Evolutionary conservation across 2,888 invertebrate genomes (phyloP), one percentile per base, ranked within the genome.

Genomic region (Sturmia bella): DNA sequence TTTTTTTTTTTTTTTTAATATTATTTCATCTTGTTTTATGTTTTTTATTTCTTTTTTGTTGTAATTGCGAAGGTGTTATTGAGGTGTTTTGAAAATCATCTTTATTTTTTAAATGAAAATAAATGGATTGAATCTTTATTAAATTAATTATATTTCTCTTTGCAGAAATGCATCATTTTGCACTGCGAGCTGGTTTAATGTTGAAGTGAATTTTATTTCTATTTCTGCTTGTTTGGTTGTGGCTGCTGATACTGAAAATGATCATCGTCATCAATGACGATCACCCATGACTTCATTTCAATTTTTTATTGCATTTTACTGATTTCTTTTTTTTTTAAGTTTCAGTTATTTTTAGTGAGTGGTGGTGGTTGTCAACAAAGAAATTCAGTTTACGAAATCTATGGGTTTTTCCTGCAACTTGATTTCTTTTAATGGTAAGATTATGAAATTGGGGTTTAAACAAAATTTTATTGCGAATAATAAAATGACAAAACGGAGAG

Each of bases 31-130:
- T 72, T 52, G 54, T 41, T 45, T 76, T 37, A 50, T 52, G 7
- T 32, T 56, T 57, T 52, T 52, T 74, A 48, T 11, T 45, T 15
- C 2, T 45, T 50, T 59, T 43, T 43, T 48, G 19, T 21, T 50
- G 2, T 56, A 57, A 37, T 32, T 74, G 79, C 61, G 79, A 80
- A 74, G 74, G 79, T 80, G 79, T 74, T 69, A 41, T 61, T 52
- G 61, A 59, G 32, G 54, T 32, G 50, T 50, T 74, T 57, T 32
- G 12, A 56, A 69, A 24, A 76, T 41, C 39, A 56, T 70, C 54
- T 69, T 69, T 75, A 48, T 54, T 63, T 45, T 21, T 9, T n/a
- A 45, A 59, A 17, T 41, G 11, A 39, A 21, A 21, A 57, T 19
- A 12, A 19, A 21, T 57, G 41, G 24, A 41, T 50, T 32, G 3